Evolutionary conservation across 2,113 vertebrate genomes (phyloP).

Genomic region (Pelodiscus sinensis): DNA sequence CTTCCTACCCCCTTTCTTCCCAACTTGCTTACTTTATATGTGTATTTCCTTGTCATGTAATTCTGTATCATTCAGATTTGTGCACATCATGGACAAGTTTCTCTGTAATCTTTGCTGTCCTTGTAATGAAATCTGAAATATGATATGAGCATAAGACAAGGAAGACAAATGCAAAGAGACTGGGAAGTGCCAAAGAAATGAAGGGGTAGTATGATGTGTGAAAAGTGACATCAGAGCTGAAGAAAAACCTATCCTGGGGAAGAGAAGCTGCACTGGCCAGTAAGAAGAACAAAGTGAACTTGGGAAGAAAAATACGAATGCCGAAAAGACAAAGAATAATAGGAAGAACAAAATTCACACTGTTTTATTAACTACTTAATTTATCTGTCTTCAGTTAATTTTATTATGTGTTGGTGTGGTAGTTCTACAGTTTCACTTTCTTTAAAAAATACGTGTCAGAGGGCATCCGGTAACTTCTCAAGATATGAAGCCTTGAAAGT

Average conservation of each 20-base stretch:
- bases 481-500: background rate
- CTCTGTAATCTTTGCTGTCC: background rate
- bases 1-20: background rate
- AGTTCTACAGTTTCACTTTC: too few species aligned
- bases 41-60: background rate
- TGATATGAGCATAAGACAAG: background rate
- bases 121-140: background rate
- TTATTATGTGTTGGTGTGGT: background rate
- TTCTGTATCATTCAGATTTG: background rate
- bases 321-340: background rate
- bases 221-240: constrained; percentile 16
- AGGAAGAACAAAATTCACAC: background rate
- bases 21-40: background rate
- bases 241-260: background rate
- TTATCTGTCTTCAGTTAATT: background rate
- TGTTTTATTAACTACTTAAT: background rate
- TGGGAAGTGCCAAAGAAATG: background rate
- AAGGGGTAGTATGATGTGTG: background rate
- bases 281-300: background rate
- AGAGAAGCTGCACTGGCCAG: background rate
- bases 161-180: background rate
- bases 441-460: background rate
- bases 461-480: background rate
- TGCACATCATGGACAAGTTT: background rate
- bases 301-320: background rate